Evolutionary conservation across 1,140 invertebrate species (phyloP).

Genomic region (Marisa cornuarietis): DNA sequence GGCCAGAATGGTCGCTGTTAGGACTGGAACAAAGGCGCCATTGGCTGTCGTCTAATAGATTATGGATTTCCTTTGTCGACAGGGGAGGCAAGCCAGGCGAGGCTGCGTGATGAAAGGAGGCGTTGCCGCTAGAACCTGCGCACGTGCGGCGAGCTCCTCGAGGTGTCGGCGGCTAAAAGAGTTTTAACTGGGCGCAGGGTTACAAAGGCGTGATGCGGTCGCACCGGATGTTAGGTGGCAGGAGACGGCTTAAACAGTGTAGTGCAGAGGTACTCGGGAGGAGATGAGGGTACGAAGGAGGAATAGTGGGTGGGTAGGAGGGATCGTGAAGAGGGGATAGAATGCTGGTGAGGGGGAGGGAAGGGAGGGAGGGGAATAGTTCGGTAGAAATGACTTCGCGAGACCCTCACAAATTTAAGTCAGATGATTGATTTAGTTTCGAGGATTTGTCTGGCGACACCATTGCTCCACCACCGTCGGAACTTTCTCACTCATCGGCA

Average conservation of each 20-base stretch:
- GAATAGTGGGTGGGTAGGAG: not conserved
- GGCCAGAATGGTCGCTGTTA: conserved; percentile 5
- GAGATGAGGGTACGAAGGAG: not conserved
- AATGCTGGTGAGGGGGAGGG: not conserved
- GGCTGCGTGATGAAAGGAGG: not conserved
- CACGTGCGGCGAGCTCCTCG: not conserved
- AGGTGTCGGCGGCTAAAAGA: not conserved
- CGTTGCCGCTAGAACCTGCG: not conserved
- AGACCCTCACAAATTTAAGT: not conserved
- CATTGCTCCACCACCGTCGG: too few species aligned
- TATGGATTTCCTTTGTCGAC: conserved; percentile 10
- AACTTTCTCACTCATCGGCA: too few species aligned
- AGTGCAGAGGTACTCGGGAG: not conserved
- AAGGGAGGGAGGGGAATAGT: not conserved
- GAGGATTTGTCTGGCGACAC: too few species aligned
- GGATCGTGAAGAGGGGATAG: not conserved
- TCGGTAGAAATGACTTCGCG: not conserved
- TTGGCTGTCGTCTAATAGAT: conserved; percentile 11
- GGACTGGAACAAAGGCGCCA: conserved; percentile 9
- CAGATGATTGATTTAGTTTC: not conserved
- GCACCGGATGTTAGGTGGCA: too few species aligned
- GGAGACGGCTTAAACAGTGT: too few species aligned
- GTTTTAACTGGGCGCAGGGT: too few species aligned
- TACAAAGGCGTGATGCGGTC: too few species aligned
- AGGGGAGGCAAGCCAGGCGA: not conserved